Evolutionary conservation across 2,797 vertebrate genomes (phyloP).

Genomic region (Malurus leucopterus): DNA sequence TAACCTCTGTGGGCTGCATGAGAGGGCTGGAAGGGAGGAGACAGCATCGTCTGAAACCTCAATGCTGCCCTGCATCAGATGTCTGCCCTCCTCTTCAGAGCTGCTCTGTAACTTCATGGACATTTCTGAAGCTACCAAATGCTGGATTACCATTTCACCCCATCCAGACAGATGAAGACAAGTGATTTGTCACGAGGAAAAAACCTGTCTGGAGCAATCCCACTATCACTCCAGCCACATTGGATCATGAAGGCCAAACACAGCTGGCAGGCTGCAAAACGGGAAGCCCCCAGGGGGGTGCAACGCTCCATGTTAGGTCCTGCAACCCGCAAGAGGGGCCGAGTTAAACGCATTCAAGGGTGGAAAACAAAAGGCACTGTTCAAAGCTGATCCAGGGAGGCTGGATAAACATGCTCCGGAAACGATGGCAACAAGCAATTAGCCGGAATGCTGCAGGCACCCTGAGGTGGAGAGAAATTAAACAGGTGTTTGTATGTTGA

Average conservation of each 20-base stretch:
- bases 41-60: fast-evolving
- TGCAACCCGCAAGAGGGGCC: fast-evolving
- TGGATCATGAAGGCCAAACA: not conserved
- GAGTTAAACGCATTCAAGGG: not conserved
- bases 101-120: not conserved
- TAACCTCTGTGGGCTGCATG: not conserved
- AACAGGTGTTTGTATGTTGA: constrained; percentile 16
- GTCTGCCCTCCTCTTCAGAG: not conserved
- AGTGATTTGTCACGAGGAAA: not conserved
- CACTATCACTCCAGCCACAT: not conserved
- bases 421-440: constrained; percentile 46
- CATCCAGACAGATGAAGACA: not conserved
- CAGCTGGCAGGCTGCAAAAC: not conserved
- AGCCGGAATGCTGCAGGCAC: constrained; percentile 9
- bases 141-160: not conserved
- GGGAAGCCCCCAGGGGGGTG: not conserved
- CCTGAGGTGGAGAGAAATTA: constrained; percentile 46
- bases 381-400: constrained; percentile 16
- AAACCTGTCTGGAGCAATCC: not conserved
- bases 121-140: not conserved
- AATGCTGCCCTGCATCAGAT: not conserved
- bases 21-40: not conserved
- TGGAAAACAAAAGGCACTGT: constrained; percentile 30
- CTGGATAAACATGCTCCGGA: constrained; percentile 2
- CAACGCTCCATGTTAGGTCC: not conserved